Base-by-base conservation (phyloP, 2,797 vertebrate genomes). In the Limnodromus scolopaceus region DNA sequence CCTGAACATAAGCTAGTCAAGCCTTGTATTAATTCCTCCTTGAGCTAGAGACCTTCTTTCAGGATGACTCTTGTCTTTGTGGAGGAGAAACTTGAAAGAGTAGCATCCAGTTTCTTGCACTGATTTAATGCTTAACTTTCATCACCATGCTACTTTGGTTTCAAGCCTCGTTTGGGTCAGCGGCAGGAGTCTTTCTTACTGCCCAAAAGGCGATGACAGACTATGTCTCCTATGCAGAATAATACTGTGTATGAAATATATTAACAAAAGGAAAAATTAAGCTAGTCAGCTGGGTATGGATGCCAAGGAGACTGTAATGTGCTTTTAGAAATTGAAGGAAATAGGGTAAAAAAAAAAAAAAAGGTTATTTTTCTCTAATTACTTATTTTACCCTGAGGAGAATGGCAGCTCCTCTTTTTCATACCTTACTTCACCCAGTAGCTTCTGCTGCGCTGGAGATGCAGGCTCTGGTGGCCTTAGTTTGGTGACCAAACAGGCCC, bases 121-220 rank as follows among this genome's bases (percentile, higher is more conserved):
- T 83, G 78, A 89, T 77, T 61, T 89, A 92, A 74, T 89, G 45
- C 48, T 92, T 89, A 80, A 60, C 68, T 89, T 93, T 85, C 71
- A 81, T 53, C 55, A 64, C 70, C 15, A 11, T 58, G 54, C 63
- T 79, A 25, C 68, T 94, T 79, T 39, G 63, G 51, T 91, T 95
- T 92, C 79, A 89, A 77, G 53, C 43, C 39, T 91, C 71, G 71
- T 95, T 95, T 94, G 87, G 79, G 68, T 94, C 82, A 91, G 75
- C 79, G 75, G 84, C 75, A 85, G 68, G 81, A 93, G 30, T 87
- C 71, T 94, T 19, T 79, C 55, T 74, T 77, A 30, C 64, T 89
- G 82, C 48, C 75, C 82, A 55, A 92, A 87, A 87, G 76, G 60
- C 89, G 87, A 6, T 60, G 64, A 41, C 30, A 55, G 51, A 69